phyloP scores from a whole-genome alignment of 2,888 invertebrate genomes.

The Parnassius smintheus region DNA sequence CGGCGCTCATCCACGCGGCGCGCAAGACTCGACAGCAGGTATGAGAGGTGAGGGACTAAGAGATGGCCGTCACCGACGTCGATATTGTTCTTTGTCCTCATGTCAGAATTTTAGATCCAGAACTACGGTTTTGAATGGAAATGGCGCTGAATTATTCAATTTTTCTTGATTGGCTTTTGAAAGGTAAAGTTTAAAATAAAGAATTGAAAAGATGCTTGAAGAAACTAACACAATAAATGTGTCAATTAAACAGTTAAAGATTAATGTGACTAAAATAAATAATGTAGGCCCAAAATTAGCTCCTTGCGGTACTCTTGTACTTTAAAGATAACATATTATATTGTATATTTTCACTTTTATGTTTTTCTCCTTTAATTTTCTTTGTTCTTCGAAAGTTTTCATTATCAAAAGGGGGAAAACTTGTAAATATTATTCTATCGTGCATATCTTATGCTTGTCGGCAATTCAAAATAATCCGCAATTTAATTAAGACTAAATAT shows the following conservation, averaged over 20 bases:
- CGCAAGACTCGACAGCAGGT: constrained; percentile 97
- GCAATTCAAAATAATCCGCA: too few species aligned
- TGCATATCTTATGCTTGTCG: too few species aligned
- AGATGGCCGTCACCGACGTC: constrained; percentile 44
- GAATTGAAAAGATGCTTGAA: neutral
- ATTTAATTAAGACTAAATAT: too few species aligned
- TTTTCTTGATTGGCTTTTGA: neutral
- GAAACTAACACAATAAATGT: neutral
- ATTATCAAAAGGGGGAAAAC: too few species aligned
- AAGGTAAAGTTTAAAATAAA: constrained; percentile 4
- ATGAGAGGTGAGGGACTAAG: constrained; percentile 86
- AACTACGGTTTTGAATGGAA: neutral
- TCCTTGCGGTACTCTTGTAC: neutral
- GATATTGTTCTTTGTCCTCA: constrained; percentile 11
- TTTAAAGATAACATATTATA: too few species aligned
- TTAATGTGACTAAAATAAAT: neutral
- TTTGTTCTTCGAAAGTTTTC: too few species aligned
- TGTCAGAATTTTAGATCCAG: neutral
- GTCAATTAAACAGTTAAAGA: too few species aligned
- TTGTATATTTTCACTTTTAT: too few species aligned
- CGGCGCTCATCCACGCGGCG: constrained; percentile 98
- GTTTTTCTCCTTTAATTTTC: too few species aligned
- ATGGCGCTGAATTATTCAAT: neutral
- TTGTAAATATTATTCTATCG: too few species aligned
- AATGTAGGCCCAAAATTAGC: neutral